Base-by-base conservation (phyloP, 2,888 invertebrate species). In the Agapetus fuscipes region DNA sequence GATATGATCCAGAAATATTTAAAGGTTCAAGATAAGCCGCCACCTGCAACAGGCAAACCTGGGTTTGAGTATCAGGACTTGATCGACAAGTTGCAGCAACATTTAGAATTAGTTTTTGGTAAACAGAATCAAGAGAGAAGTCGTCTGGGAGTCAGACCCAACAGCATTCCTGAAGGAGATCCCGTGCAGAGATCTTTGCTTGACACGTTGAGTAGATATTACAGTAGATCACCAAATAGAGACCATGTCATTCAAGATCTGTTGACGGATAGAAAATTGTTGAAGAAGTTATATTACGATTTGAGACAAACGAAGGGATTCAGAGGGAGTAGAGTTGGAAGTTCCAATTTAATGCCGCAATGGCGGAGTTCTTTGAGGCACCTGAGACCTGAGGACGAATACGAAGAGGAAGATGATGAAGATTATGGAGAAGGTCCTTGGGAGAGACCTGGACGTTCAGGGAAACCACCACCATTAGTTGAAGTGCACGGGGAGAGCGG, bases 221-320 rank as follows among this genome's bases (percentile, higher is more conserved):
- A 78, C 55, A 69, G 75, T 47, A 74, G 78, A 49, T 73, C 76
- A 10, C 65, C 74, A 0, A 79, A 76, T 52, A 68, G 80, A 40
- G 78, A 83, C 47, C 73, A 72, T 56, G 77, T 83, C 40, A 79
- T 84, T 50, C 78, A 80, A 36, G 80, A 81, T 52, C 66, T 86
- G 34, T 61, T 86, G 36, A 80, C 80, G 7, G 80, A 87, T 57
- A 72, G 83, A 51, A 79, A 76, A 53, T 66, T 83, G 16, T 62
- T 87, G 36, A 83, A 82, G 57, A 80, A 76, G 56, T 63, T 83
- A 17, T 82, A 83, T 54, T 80, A 81, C 55, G 82, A 83, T 53
- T 64, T 83, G 49, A 69, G 82, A 48, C 78, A 80, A 53, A 73
- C 82, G 16, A 74, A 79, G 51, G 65, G 68, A 24, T 69, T 68